phyloP scores from a whole-genome alignment of 2,113 vertebrate species.

The Neofelis nebulosa region DNA sequence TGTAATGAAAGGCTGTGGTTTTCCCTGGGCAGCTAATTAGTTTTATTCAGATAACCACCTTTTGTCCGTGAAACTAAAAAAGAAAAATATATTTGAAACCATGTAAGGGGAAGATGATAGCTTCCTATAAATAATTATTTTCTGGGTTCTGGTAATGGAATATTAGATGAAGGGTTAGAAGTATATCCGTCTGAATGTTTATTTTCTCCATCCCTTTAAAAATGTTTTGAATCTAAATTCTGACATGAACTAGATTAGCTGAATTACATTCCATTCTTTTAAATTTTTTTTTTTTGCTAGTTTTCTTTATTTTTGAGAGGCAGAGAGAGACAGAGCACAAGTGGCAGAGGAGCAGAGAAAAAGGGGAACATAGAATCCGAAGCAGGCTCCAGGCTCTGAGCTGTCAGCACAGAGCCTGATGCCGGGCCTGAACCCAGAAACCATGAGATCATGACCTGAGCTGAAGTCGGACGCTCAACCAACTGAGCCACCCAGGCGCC shows the following conservation, averaged over 20 bases:
- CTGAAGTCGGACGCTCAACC: no score
- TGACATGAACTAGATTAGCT: constrained; percentile 54
- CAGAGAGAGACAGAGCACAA: no score
- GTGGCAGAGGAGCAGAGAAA: no score
- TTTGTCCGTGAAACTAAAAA: constrained; percentile 66
- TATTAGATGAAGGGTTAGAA: constrained; percentile 71
- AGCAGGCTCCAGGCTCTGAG: no score
- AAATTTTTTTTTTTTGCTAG: no score
- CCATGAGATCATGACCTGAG: no score
- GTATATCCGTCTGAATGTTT: constrained; percentile 42
- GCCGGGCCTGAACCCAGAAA: no score
- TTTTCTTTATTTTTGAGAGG: no score
- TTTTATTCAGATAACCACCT: constrained; percentile 74
- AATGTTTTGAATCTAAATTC: constrained; percentile 68
- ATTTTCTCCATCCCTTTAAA: constrained; percentile 63
- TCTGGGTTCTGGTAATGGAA: constrained; percentile 63
- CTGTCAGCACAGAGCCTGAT: no score
- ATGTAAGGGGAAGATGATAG: constrained; percentile 40
- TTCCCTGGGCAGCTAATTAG: constrained; percentile 77
- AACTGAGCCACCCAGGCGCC: no score
- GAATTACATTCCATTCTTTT: constrained; percentile 21
- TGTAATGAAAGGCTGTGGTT: constrained; percentile 56
- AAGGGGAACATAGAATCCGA: no score
- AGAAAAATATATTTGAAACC: constrained; percentile 57
- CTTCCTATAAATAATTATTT: constrained; percentile 75